These are phyloP conservation scores for Clitarchus hookeri DNA, from an alignment of 2,888 invertebrate genomes.

Conservation along the genomic window DNA sequence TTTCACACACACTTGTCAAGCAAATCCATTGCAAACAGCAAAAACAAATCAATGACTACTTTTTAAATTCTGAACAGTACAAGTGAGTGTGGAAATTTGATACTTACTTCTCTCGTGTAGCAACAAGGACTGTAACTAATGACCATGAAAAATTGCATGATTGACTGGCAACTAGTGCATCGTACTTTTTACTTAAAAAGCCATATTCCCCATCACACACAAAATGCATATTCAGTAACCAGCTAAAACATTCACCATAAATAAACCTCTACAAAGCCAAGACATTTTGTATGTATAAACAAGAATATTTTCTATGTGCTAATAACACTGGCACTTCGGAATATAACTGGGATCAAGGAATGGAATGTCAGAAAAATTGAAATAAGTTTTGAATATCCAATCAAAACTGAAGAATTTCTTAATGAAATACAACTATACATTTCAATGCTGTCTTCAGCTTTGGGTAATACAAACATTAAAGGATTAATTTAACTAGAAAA, in stretches of 20 bases:
- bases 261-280: slow-evolving; percentile 42
- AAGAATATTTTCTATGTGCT: slow-evolving; percentile 35
- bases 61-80: too few relatives aligned
- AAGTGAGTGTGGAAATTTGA: too few relatives aligned
- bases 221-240: slow-evolving; percentile 4
- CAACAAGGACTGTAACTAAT: too few relatives aligned
- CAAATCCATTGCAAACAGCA: too few relatives aligned
- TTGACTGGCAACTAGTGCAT: not conserved
- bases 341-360: not conserved
- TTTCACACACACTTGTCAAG: too few relatives aligned
- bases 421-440: too few relatives aligned
- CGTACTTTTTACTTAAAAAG: slow-evolving; percentile 7
- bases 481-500: too few relatives aligned
- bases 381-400: not conserved
- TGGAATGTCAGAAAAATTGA: not conserved
- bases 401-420: too few relatives aligned
- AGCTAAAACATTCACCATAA: slow-evolving; percentile 12
- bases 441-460: too few relatives aligned
- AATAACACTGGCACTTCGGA: slow-evolving; percentile 4
- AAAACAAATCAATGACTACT: too few relatives aligned
- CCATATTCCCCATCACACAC: not conserved
- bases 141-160: not conserved
- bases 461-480: too few relatives aligned
- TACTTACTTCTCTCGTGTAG: too few relatives aligned
- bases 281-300: slow-evolving; percentile 38